Evolutionary conservation across 2,888 invertebrate species (phyloP).

Genomic region (Calameuta filiformis): DNA sequence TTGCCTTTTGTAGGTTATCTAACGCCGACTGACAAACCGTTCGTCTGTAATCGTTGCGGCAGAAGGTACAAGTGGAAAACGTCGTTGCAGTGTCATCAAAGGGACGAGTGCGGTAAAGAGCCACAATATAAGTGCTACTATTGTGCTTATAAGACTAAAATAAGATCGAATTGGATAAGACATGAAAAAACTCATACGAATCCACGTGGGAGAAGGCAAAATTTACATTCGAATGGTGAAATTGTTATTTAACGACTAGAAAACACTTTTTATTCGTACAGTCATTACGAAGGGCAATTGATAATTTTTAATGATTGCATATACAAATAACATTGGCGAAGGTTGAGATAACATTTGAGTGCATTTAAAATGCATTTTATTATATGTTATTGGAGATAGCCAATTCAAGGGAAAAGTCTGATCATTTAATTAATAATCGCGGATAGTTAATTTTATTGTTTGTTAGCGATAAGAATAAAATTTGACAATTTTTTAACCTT

Average conservation of each 20-base stretch:
- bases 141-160: slow-evolving; percentile 51
- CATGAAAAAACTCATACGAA: slow-evolving; percentile 42
- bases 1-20: slow-evolving; percentile 9
- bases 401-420: neutral
- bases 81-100: slow-evolving; percentile 74
- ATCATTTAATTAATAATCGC: neutral
- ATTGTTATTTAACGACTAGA: neutral
- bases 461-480: neutral
- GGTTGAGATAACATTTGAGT: neutral
- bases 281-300: neutral
- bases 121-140: slow-evolving; percentile 51
- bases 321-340: neutral
- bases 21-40: slow-evolving; percentile 57
- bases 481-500: neutral
- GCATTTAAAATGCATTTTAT: neutral
- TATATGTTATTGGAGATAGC: neutral
- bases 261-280: neutral
- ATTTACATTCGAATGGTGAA: slow-evolving; percentile 2
- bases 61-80: slow-evolving; percentile 44
- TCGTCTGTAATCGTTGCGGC: slow-evolving; percentile 41
- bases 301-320: neutral
- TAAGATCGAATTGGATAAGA: slow-evolving; percentile 41
- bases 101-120: slow-evolving; percentile 66
- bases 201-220: slow-evolving; percentile 12
- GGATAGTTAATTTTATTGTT: neutral